Evolutionary conservation across 2,797 vertebrate species (phyloP).

Genomic region (Darevskia mixta): DNA sequence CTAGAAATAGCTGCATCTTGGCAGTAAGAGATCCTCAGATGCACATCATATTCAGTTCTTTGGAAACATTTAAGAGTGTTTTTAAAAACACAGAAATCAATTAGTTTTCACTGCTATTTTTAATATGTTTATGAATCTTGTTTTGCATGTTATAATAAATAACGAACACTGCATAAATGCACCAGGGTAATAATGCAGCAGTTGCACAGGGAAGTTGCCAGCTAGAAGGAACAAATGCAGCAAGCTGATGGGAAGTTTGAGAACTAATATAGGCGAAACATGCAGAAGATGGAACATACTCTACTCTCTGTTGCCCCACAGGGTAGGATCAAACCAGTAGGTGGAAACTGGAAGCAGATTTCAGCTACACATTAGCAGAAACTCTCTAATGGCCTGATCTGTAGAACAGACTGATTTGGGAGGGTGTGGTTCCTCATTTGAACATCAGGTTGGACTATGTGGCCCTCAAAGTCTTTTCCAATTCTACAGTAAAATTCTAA

Average conservation of each 20-base stretch:
- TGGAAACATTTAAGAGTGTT: constrained; percentile 75
- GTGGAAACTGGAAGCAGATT: no score
- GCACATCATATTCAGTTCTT: constrained; percentile 74
- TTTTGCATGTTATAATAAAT: constrained; percentile 24
- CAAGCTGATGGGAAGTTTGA: neutral
- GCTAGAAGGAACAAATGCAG: neutral
- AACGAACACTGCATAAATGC: neutral
- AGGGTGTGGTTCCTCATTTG: no score
- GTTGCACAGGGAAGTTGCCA: neutral
- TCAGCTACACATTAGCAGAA: no score
- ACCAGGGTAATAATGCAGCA: neutral
- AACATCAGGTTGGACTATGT: no score
- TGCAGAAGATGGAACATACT: no score
- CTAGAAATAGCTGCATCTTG: constrained; percentile 46
- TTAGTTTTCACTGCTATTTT: constrained; percentile 80
- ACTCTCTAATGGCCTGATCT: no score
- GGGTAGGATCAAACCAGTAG: no score
- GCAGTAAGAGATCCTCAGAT: constrained; percentile 59
- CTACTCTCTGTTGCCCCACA: no score
- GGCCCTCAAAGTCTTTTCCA: no score
- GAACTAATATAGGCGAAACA: neutral
- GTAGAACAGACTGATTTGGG: no score
- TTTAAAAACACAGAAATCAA: constrained; percentile 80
- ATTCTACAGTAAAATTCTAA: no score
- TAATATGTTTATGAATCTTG: constrained; percentile 59